These are phyloP conservation scores for Chloroclystis v-ata DNA, from an alignment of 2,888 invertebrate genomes.

Conservation along the genomic window DNA sequence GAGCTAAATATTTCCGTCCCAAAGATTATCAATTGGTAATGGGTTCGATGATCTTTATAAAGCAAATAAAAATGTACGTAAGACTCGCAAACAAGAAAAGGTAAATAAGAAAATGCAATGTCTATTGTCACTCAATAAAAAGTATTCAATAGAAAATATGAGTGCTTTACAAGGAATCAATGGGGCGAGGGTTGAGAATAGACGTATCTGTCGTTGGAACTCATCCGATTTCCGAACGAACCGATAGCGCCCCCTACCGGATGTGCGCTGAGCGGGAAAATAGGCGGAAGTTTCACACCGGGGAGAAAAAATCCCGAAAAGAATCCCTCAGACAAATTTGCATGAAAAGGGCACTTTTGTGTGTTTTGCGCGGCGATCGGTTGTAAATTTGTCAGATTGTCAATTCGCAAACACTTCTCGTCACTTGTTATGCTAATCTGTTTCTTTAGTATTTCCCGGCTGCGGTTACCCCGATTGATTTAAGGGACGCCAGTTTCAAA, in stretches of 20 bases:
- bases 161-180: constrained; percentile 46
- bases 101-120: constrained; percentile 16
- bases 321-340: constrained; percentile 68
- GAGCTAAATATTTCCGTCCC: too few relatives aligned
- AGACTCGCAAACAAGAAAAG: neutral
- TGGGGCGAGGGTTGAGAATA: constrained; percentile 51
- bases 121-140: constrained; percentile 56
- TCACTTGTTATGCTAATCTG: constrained; percentile 73
- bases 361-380: constrained; percentile 63
- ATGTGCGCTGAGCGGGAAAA: constrained; percentile 75
- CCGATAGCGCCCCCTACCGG: constrained; percentile 63
- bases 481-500: constrained; percentile 26
- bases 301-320: constrained; percentile 60
- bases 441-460: constrained; percentile 42
- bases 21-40: too few relatives aligned
- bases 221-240: constrained; percentile 67
- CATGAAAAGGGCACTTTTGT: constrained; percentile 73
- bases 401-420: constrained; percentile 64
- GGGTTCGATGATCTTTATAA: too few relatives aligned
- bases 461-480: constrained; percentile 29
- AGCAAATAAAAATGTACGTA: too few relatives aligned
- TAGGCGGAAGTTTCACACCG: constrained; percentile 71
- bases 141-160: constrained; percentile 62
- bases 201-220: constrained; percentile 51
- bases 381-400: constrained; percentile 75